Conservation (phyloP, 64 coral and sea anemone species). For the Dendronephthya gigantea region DNA sequence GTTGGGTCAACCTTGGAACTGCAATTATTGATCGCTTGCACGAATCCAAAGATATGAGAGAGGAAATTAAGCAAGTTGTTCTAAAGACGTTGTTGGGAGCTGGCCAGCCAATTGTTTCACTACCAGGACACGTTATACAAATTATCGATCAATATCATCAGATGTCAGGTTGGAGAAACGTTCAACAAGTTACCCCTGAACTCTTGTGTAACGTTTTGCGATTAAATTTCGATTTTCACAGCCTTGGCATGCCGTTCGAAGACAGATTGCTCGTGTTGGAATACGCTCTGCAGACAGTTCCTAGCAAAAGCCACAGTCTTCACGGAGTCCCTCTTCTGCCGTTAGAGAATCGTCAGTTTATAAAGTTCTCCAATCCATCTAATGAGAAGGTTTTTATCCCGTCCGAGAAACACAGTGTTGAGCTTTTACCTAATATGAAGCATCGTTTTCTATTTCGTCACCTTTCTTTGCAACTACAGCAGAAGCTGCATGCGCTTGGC, state of each 20-base stretch:
- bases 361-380: background rate
- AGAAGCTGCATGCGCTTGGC: background rate
- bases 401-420: background rate
- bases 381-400: background rate
- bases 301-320: background rate
- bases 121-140: slow-evolving; percentile 44
- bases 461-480: background rate
- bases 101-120: slow-evolving; percentile 29
- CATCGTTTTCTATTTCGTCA: background rate
- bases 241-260: background rate
- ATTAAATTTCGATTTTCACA: background rate
- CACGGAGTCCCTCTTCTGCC: background rate
- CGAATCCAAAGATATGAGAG: background rate
- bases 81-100: slow-evolving; percentile 16
- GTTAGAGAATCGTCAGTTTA: background rate
- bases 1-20: slow-evolving; percentile 47
- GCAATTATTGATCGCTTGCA: slow-evolving; percentile 34
- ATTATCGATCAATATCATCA: background rate
- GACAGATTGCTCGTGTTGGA: background rate
- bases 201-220: background rate
- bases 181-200: background rate
- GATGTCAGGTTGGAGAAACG: background rate
- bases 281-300: background rate
- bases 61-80: slow-evolving; percentile 11
- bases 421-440: background rate